Evolutionary conservation across 2,797 vertebrate genomes (phyloP).

Genomic region (Loris lydekkerianus): DNA sequence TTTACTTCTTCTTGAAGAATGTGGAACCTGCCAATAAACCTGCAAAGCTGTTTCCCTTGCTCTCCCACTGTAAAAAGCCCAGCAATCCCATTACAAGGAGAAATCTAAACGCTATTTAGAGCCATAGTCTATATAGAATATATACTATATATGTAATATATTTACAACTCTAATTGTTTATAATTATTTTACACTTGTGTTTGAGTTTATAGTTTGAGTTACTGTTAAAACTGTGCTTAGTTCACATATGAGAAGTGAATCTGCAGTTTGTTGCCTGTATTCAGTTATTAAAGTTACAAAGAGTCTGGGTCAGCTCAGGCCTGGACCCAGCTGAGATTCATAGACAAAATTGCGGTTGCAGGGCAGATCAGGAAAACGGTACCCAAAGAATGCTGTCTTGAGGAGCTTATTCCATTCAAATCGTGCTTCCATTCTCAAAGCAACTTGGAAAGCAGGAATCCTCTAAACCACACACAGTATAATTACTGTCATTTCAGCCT

Average conservation of each 20-base stretch:
- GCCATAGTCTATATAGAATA: neutral
- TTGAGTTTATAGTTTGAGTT: neutral
- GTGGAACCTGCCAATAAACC: neutral
- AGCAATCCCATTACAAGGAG: neutral
- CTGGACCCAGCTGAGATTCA: neutral
- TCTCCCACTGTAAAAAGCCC: neutral
- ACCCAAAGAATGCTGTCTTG: neutral
- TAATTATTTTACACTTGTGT: neutral
- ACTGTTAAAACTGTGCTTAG: neutral
- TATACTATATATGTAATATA: neutral
- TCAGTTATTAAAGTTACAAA: neutral
- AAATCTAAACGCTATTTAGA: neutral
- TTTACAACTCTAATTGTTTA: neutral
- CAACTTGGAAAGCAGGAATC: slow-evolving; percentile 5
- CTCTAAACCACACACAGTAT: neutral
- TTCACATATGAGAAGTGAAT: neutral
- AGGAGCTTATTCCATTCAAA: neutral
- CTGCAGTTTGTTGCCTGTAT: neutral
- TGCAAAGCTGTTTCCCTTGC: neutral
- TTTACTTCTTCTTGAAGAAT: neutral
- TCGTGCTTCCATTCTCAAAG: neutral
- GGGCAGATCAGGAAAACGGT: neutral
- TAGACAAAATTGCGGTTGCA: neutral
- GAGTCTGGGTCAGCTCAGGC: neutral
- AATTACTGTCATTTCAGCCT: neutral